Base-by-base conservation (phyloP, 2,113 vertebrate genomes). In the Gallinago paraguaiae region DNA sequence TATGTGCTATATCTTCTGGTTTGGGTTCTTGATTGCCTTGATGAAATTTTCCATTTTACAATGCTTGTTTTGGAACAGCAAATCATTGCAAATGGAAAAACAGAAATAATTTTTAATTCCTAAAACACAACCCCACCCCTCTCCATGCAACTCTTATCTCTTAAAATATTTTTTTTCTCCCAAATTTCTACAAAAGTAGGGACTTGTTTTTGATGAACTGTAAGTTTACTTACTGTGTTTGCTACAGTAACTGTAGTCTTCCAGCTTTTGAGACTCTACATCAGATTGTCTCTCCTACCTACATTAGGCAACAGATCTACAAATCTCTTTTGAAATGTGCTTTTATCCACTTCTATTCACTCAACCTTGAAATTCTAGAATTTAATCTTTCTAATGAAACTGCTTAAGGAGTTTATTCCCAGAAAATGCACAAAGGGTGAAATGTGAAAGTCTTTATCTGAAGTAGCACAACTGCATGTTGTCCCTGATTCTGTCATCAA, bases 401-500 rank as follows among this genome's bases (percentile, higher is more conserved):
- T 82, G 53, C 56, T 70, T n/a, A 22, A 39, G 23, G 61, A 69
- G 22, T 15, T 79, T 48, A 6, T 68, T 85, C n/a, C 53, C 70
- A 64, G 61, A 22, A 37, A 39, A 27, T 7, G 8, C 24, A 15
- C 8, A 7, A 4, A 31, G 30, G 24, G 39, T 11, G 9, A 50
- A 75, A 41, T 4, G 35, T 82, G 51, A 13, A 64, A 56, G 33
- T 75, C 68, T 57, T 48, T 12, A 9, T 9, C 41, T 69, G 39
- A 51, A 67, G 51, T 27, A 70, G 30, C 64, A 43, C 0, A 0
- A 6, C 60, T 70, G 37, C 41, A 15, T 1, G 0, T 60, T 31
- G 77, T 45, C 57, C 72, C 53, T 4, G 24, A 9, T 57, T 27
- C 54, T 71, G 65, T 31, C 17, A 22, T 11, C 9, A 10, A 39